Evolutionary conservation across 2,113 vertebrate genomes (phyloP).

Genomic region (Oreochromis tanganicae): DNA sequence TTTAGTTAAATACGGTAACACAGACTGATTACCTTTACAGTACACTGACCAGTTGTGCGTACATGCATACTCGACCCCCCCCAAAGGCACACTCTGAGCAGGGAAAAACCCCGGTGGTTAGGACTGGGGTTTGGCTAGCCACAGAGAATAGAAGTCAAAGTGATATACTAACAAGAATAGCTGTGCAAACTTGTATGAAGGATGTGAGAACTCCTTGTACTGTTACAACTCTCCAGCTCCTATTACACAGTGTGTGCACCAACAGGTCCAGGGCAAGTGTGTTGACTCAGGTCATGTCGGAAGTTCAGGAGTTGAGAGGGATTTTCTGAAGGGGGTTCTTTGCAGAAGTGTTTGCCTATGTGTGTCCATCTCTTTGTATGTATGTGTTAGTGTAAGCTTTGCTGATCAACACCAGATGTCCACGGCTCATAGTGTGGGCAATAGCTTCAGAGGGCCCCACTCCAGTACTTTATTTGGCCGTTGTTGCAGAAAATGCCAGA

Average conservation of each 20-base stretch:
- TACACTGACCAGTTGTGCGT: background rate
- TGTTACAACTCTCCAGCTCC: constrained; percentile 23
- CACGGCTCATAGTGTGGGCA: constrained; percentile 44
- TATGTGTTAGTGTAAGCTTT: constrained; percentile 52
- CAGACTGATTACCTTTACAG: background rate
- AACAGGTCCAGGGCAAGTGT: constrained; percentile 46
- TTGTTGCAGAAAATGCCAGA: constrained; percentile 2
- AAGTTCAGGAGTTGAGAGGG: constrained; percentile 79
- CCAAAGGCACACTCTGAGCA: background rate
- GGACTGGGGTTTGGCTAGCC: background rate
- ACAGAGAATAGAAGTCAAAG: background rate
- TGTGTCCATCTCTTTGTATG: constrained; percentile 38
- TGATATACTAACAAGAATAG: background rate
- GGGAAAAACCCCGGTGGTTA: background rate
- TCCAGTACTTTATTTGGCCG: constrained; percentile 17
- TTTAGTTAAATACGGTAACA: background rate
- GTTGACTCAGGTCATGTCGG: constrained; percentile 73
- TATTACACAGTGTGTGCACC: constrained; percentile 54
- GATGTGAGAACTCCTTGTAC: background rate
- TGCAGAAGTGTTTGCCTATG: constrained; percentile 55
- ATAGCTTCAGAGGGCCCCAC: constrained; percentile 41
- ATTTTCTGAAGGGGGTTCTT: constrained; percentile 63
- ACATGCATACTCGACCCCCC: background rate
- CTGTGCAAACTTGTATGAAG: background rate
- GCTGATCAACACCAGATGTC: constrained; percentile 73